Evolutionary conservation across 2,797 vertebrate genomes (phyloP), one percentile per base, ranked within the genome.

Genomic region (Corythornis leucogaster): DNA sequence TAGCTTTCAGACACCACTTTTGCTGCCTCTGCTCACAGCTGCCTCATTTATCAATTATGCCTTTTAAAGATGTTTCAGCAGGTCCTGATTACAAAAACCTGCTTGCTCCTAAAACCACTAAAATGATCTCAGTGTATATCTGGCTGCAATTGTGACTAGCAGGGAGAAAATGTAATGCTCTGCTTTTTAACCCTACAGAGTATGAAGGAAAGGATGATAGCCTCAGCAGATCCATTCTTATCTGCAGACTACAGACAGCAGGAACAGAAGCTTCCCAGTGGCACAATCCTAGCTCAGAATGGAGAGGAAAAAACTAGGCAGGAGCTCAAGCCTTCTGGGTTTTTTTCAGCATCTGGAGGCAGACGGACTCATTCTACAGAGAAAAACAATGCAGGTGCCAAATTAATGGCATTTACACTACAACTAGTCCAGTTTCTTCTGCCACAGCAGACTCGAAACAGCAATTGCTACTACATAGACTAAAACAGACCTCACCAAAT

Each of bases 1-100:
- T 9, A 91, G 89, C 63, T 71, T 84, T 81, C 71, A 88, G 61
- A 40, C 58, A 87, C 30, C 24, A 40, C 33, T 90, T 88, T 5
- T 74, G 35, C 57, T 81, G 80, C 33, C 79, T 90, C 53, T 91
- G 80, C 61, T 85, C 53, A 91, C 78, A 92, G 77, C 67, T 86
- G 45, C 45, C 70, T 70, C 68, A 51, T 74, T 79, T 79, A 64
- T 64, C 70, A 77, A 71, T 80, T 79, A 92, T 2, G 17, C 3
- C 19, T 93, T 87, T 94, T 80, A 93, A 92, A 93, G 68, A 87
- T 51, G 19, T 68, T 93, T 90, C 85, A 85, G 75, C 75, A 78
- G 50, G 58, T 71, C 81, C 75, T 83, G 61, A 87, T 82, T 70
- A 82, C 28, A 57, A 93, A 92, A 77, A 90, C 74, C 35, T 15